Evolutionary conservation across 1,140 invertebrate genomes (phyloP), one percentile per base, ranked within the genome.

Genomic region (Ostrea edulis): DNA sequence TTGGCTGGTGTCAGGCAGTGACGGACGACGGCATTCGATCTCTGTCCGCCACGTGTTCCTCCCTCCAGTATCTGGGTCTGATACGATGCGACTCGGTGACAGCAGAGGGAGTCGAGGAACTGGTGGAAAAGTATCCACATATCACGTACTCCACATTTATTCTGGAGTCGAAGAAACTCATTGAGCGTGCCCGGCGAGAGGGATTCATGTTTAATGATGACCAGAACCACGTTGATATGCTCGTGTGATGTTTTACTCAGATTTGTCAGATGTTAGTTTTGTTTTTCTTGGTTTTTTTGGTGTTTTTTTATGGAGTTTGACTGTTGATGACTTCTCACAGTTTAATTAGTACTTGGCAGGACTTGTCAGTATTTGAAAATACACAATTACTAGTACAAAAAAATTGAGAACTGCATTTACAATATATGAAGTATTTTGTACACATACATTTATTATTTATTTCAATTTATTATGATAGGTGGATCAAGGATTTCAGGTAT

Each of bases 101-200:
- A 8, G 87, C 90, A 58, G 91, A 90, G 51, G 90, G 91, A 2
- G 90, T 94, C 53, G 92, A 93, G n/a, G 87, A 92, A 11, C 84
- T 93, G 20, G 87, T 93, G 11, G 68, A 89, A n/a, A 82, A 84
- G 54, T 90, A 91, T 86, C 93, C 93, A 5, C 65, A 87, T 35
- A 92, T 94, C 22, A 90, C 92, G 8, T 94, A 90, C 87, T 94
- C 93, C 0, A 94, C 92, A 8, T 93, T 94, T 86, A 84, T 92
- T 20, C 89, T 93, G 44, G 93, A 93, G 82, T 93, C 91, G 0
- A 88, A 90, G 62, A 90, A 90, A 84, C 83, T 94, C 4, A 86
- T 94, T 7, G 88, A 90, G 35, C 90, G 87, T 51, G 92, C 92
- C 4, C 81, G 90, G 35, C 82, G 68, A 14, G 87, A 91, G 71